Percentiles rank a stretch among this genome's conserved stretches.
Conservation (phyloP, 2,888 invertebrate genomes). For the Synanthedon andrenaeformis region DNA sequence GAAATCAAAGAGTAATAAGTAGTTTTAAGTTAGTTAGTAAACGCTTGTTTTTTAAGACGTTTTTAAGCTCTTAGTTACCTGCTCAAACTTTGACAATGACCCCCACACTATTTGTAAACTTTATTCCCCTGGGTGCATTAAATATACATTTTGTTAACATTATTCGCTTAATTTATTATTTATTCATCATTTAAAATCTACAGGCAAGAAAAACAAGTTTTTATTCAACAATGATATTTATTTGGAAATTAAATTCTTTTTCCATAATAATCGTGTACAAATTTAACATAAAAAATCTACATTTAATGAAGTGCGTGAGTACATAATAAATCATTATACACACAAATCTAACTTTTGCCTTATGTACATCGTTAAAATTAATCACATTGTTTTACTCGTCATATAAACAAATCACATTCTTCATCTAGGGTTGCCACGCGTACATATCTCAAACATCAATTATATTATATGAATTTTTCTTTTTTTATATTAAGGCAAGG, state of each 20-base stretch:
- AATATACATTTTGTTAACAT: too few relatives aligned
- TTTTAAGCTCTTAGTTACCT: too few relatives aligned
- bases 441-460: not conserved
- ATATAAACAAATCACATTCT: conserved; percentile 5
- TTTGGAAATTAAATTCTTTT: conserved; percentile 50
- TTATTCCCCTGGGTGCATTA: too few relatives aligned
- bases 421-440: conserved; percentile 8
- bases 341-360: conserved; percentile 7
- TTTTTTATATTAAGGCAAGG: too few relatives aligned
- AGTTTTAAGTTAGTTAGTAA: too few relatives aligned
- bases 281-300: conserved; percentile 41
- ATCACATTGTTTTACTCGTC: not conserved
- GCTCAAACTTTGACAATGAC: too few relatives aligned
- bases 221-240: conserved; percentile 66
- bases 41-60: too few relatives aligned
- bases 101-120: too few relatives aligned
- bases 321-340: conserved; percentile 7
- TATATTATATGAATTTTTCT: too few relatives aligned
- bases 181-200: too few relatives aligned
- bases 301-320: conserved; percentile 32
- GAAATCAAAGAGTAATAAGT: too few relatives aligned
- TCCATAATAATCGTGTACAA: conserved; percentile 26
- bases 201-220: conserved; percentile 13
- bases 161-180: too few relatives aligned
- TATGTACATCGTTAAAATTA: conserved; percentile 3